Conservation (phyloP, 2,797 vertebrate species). For the Sebastes iracundus region DNA sequence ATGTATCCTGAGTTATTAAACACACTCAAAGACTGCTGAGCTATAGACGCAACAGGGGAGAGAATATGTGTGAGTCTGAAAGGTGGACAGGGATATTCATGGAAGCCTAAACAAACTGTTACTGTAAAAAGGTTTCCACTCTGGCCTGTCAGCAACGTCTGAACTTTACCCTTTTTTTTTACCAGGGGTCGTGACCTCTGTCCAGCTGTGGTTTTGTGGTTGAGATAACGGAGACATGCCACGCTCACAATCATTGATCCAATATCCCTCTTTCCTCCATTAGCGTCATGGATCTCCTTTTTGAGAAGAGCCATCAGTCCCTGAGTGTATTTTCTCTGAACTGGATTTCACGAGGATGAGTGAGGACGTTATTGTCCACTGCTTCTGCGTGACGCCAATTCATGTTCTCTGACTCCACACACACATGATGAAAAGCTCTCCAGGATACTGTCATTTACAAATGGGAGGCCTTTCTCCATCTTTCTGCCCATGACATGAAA, state of each 20-base stretch:
- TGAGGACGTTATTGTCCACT: conserved; percentile 30
- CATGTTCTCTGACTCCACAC: conserved; percentile 22
- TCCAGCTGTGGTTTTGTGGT: conserved; percentile 50
- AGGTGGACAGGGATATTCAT: background rate
- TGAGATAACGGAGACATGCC: conserved; percentile 24
- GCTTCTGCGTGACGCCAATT: conserved; percentile 7
- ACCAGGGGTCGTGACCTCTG: conserved; percentile 46
- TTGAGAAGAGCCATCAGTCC: conserved; percentile 16
- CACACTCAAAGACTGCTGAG: background rate
- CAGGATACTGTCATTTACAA: conserved; percentile 68
- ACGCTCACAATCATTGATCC: conserved; percentile 41
- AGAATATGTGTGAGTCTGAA: background rate
- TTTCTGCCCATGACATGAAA: conserved; percentile 41
- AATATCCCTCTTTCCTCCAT: conserved; percentile 34
- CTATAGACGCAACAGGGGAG: background rate
- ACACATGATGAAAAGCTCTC: conserved; percentile 61
- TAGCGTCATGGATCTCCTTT: conserved; percentile 45
- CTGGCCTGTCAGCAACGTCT: conserved; percentile 13
- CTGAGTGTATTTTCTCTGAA: conserved; percentile 16
- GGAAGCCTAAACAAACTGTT: background rate
- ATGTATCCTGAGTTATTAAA: background rate
- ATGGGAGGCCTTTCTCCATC: conserved; percentile 52
- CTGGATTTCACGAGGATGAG: conserved; percentile 32
- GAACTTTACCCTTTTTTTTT: conserved; percentile 28
- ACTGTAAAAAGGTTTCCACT: background rate